These are phyloP conservation scores for Piprites chloris DNA, from an alignment of 2,113 vertebrate genomes.

Conservation along the genomic window DNA sequence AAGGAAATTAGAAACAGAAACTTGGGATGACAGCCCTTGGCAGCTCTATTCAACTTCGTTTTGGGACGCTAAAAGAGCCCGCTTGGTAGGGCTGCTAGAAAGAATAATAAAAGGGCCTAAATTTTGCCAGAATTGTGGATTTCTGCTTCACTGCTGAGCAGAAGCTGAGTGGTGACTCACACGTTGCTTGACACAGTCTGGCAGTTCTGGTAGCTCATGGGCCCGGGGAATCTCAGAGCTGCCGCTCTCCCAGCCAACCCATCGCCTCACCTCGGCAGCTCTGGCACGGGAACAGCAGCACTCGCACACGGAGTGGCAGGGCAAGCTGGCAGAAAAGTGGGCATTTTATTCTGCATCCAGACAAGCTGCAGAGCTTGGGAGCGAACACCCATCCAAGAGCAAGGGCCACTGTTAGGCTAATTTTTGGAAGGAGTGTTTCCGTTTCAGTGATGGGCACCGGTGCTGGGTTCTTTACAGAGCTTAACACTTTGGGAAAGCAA, in stretches of 20 bases:
- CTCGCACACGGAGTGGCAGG: background rate
- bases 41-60: background rate
- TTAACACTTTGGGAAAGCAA: background rate
- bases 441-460: fast-evolving
- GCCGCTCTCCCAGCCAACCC: background rate
- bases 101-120: constrained; percentile 24
- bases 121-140: constrained; percentile 47
- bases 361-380: background rate
- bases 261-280: background rate
- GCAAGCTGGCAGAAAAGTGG: background rate
- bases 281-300: fast-evolving
- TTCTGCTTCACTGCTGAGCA: background rate
- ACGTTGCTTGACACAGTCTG: constrained; percentile 6
- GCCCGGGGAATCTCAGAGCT: background rate
- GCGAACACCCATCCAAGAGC: background rate
- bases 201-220: background rate
- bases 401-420: background rate
- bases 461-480: background rate
- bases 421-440: background rate
- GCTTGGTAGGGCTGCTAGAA: constrained; percentile 20
- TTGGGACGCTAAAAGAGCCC: constrained; percentile 22
- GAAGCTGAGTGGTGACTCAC: constrained; percentile 59
- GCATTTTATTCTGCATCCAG: background rate
- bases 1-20: constrained; percentile 62
- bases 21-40: constrained; percentile 46